Base-by-base conservation (phyloP, 2,113 vertebrate species). In the Arizona elegans region DNA sequence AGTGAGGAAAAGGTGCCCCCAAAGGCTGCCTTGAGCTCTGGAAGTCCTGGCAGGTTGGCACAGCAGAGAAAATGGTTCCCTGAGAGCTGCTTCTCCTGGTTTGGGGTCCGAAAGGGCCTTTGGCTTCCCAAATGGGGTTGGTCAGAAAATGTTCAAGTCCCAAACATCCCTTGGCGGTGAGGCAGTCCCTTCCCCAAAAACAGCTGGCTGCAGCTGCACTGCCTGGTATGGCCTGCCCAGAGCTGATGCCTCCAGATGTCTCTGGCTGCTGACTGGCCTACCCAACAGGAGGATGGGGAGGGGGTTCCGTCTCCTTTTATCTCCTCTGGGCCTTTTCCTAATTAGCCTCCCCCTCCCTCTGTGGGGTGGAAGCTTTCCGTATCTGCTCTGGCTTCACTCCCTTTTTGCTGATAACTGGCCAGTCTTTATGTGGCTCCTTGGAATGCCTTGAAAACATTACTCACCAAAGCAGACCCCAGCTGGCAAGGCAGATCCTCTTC, bases 401-500 rank as follows among this genome's bases (percentile, higher is more conserved):
- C 65, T 50, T 88, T 89, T 93, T 12, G 8, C 85, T 87, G 85
- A 87, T 93, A 91, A 91, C 93, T 70, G 23, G 65, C 81, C 88
- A 58, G 75, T 93, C 7, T 33, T 65, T 96, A 75, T 91, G 43
- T 93, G 90, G 56, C 47, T 88, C 1, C 52, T 56, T 33, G 75
- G 96, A 56, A 47, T 19, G 88, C 93, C 94, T 90, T 93, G 87
- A 10, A 92, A 91, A 62, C 90, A 88, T 65, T 92, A 15, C 93
- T 53, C 89, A 62, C 62, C 43, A 38, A 85, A 88, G 54, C 23
- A 86, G 91, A 92, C n/a, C 29, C 86, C 90, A 92, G 56, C 59
- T 93, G 92, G 94, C 29, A 21, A 43, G n/a, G 47, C 24, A 6
- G 86, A 53, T 12, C 87, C 50, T 19, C n/a, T 17, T 19, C 29